Base-by-base conservation (phyloP, 1,140 invertebrate species). In the Callitettix versicolor region DNA sequence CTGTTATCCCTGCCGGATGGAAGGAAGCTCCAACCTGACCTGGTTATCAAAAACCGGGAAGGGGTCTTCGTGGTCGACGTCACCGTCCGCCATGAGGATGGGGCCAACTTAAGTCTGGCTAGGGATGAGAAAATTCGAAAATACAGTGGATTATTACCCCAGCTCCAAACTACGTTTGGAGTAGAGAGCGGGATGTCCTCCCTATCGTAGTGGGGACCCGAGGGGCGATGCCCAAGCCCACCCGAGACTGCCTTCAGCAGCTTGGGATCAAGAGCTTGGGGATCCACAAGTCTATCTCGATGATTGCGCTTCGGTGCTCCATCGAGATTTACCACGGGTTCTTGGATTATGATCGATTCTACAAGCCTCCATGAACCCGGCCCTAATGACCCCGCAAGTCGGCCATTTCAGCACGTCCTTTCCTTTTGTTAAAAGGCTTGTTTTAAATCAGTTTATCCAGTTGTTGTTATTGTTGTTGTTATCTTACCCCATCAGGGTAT, bases 131-230 rank as follows among this genome's bases (percentile, higher is more conserved):
- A 54, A 44, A 24, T 42, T 22, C 12, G 18, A 4, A 54, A 54
- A 15, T 54, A 54, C 18, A 1, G n/a, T 4, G 52, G 36, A 26
- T n/a, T 49, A 22, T 11, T 49, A 4, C 22, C 46, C 11, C 22
- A 49, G 46, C 22, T 66, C 34, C 41, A 57, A 41, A n/a, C 36
- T 5, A 7, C 41, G 24, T 54, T 59, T 17, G 53, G 55, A 7
- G 42, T 52, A 1, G 41, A 12, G 17, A 15, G 36, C 14, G 57
- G 40, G 15, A 44, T 55, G 53, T 64, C 67, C 20, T 20, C 66
- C 30, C 64, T 66, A 58, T 66, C 17, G 61, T 68, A 36, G 60
- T 68, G 30, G 65, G 67, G 17, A 63, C 62, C 30, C 57, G 67
- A 56, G 67, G 66, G 41, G 60, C 62, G 17, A 60, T 66, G 50